Conservation (phyloP, 2,888 invertebrate genomes). For the Xestia sexstrigata region DNA sequence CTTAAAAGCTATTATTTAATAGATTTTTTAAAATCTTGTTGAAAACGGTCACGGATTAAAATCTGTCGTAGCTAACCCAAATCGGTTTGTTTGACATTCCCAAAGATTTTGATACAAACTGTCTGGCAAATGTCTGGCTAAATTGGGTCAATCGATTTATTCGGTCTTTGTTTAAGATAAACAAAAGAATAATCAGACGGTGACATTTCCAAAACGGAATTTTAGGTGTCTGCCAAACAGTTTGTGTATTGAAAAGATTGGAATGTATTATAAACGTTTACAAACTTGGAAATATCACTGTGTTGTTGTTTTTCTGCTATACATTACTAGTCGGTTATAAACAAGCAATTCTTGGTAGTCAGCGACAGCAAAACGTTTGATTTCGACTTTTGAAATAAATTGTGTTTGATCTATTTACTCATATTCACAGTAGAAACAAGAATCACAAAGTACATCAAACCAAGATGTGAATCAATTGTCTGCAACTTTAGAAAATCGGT, state of each 20-base stretch:
- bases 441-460: background rate
- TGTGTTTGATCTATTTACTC: background rate
- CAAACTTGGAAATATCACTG: constrained; percentile 32
- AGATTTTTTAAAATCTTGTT: constrained; percentile 14
- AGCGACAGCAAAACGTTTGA: background rate
- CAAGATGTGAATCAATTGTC: background rate
- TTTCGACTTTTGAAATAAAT: background rate
- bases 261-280: constrained; percentile 12
- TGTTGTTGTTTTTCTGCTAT: constrained; percentile 11
- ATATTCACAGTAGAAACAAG: background rate
- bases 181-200: constrained; percentile 19
- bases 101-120: constrained; percentile 14
- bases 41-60: constrained; percentile 37
- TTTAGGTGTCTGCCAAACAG: background rate
- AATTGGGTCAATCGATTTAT: constrained; percentile 31
- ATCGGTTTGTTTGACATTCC: constrained; percentile 33
- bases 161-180: constrained; percentile 4
- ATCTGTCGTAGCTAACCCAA: constrained; percentile 32
- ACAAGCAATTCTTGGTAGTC: background rate
- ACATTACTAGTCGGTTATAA: background rate
- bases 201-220: constrained; percentile 22
- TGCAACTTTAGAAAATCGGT: background rate
- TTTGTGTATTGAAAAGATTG: constrained; percentile 17
- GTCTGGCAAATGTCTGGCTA: constrained; percentile 8
- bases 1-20: background rate